phyloP scores from a whole-genome alignment of 2,888 invertebrate species.

The Colletes collaris region DNA sequence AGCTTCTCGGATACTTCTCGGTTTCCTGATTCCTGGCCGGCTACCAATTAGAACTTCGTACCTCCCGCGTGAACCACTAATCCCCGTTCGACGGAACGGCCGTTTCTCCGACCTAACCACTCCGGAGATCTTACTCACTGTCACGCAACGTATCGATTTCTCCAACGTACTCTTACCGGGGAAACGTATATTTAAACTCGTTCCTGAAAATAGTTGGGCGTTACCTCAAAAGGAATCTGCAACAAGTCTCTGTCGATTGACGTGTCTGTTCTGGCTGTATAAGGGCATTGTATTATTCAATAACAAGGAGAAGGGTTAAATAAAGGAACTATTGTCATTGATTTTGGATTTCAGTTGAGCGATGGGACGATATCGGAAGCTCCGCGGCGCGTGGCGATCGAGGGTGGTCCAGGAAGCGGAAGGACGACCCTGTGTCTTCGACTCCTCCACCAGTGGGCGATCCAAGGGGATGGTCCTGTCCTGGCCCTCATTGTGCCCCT shows the following conservation, averaged over 20 bases:
- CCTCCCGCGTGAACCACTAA: constrained; percentile 41
- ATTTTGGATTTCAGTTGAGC: constrained; percentile 79
- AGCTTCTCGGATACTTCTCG: constrained; percentile 61
- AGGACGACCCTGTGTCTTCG: constrained; percentile 84
- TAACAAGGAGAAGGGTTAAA: no score
- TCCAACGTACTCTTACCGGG: no score
- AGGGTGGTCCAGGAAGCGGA: constrained; percentile 85
- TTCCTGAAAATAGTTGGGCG: no score
- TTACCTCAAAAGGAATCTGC: no score
- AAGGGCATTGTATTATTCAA: no score
- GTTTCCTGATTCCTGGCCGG: constrained; percentile 41
- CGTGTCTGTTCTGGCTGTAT: no score
- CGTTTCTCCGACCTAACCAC: not conserved
- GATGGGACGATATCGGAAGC: constrained; percentile 84
- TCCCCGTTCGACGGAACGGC: constrained; percentile 24
- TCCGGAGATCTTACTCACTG: not conserved
- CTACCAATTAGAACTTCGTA: constrained; percentile 63
- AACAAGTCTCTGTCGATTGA: no score
- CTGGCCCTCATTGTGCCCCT: constrained; percentile 84
- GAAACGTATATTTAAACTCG: no score
- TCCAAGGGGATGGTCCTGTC: constrained; percentile 83
- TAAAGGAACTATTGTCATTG: no score
- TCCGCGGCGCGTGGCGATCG: constrained; percentile 84
- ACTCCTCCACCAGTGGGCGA: constrained; percentile 85
- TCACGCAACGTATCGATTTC: constrained; percentile 2